Evolutionary conservation across 2,888 invertebrate species (phyloP).

Genomic region (Protonemura montana): DNA sequence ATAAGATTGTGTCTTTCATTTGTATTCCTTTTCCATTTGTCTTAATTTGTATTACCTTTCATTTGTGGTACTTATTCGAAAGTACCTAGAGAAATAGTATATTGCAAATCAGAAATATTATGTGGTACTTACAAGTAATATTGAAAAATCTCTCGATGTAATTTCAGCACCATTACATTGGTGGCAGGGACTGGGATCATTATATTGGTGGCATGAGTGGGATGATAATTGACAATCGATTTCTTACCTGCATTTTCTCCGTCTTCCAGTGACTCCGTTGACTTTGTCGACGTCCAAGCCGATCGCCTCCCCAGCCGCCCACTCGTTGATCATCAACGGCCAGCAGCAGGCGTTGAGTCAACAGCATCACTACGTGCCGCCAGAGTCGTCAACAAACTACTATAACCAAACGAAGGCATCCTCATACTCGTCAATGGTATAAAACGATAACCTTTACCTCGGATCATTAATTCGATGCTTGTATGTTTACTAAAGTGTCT

Average conservation of each 20-base stretch:
- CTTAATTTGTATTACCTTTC: too few species aligned
- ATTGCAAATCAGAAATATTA: too few species aligned
- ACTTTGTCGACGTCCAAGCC: constrained; percentile 65
- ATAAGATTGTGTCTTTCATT: too few species aligned
- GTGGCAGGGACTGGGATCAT: not conserved
- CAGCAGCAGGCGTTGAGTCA: constrained; percentile 57
- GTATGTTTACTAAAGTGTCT: too few species aligned
- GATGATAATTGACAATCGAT: too few species aligned
- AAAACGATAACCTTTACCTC: too few species aligned
- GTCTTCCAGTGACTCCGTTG: constrained; percentile 51
- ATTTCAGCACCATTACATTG: not conserved
- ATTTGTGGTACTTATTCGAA: too few species aligned
- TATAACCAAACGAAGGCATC: constrained; percentile 54
- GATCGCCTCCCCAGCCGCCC: constrained; percentile 79
- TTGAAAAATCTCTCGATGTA: constrained; percentile 22
- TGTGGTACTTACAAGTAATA: constrained; percentile 1
- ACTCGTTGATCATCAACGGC: constrained; percentile 76
- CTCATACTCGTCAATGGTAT: constrained; percentile 50
- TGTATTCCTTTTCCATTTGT: too few species aligned
- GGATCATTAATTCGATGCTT: too few species aligned
- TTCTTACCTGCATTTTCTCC: constrained; percentile 45
- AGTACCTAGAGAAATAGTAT: too few species aligned
- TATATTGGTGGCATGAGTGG: too few species aligned
- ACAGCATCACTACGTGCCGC: constrained; percentile 75
- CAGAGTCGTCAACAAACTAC: constrained; percentile 55